Base-by-base conservation (phyloP, 2,113 vertebrate species). In the Phycodurus eques region DNA sequence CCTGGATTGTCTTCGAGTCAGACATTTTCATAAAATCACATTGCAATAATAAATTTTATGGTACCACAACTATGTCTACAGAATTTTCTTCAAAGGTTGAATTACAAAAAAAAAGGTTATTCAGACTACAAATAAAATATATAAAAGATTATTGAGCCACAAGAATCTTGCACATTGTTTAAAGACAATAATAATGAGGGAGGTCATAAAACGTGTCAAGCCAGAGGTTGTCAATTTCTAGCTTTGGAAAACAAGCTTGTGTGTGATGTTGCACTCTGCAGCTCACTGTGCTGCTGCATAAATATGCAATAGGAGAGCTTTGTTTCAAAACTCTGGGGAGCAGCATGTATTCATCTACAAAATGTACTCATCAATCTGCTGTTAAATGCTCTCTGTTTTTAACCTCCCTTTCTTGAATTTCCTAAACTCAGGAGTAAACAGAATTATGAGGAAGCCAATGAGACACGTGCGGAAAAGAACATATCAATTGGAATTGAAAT, bases 391-490 rank as follows among this genome's bases (percentile, higher is more conserved):
- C 39, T 13, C 56, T 35, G 44, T 75, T 57, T 56, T 56, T 31
- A 62, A 14, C 62, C 72, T 73, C n/a, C 4, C 47, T 80, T 79
- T 51, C 27, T 42, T 68, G 22, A 62, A n/a, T 72, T 75, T 49
- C 54, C 57, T 2, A 5, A 61, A 31, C 68, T 72, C 60, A 72
- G 3, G 7, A 5, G 33, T 66, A 27, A 54, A 53, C 46, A 70
- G 53, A 76, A 44, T 54, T 69, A 11, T 66, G 54, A 70, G 20
- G 63, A 62, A 75, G 42, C 20, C 53, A 61, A 62, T 68, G 69
- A 67, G 64, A 73, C 75, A 73, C 54, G 22, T 82, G 71, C 75
- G 77, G 83, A 51, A 72, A 75, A 44, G 33, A 5, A 57, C 2
- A 56, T 67, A 67, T 78, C 56, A 17, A 19, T 64, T 4, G 17